Percentiles rank a stretch among this genome's conserved stretches.
phyloP scores from a whole-genome alignment of 1,140 invertebrate species.

The Pachypeltis micranthus region DNA sequence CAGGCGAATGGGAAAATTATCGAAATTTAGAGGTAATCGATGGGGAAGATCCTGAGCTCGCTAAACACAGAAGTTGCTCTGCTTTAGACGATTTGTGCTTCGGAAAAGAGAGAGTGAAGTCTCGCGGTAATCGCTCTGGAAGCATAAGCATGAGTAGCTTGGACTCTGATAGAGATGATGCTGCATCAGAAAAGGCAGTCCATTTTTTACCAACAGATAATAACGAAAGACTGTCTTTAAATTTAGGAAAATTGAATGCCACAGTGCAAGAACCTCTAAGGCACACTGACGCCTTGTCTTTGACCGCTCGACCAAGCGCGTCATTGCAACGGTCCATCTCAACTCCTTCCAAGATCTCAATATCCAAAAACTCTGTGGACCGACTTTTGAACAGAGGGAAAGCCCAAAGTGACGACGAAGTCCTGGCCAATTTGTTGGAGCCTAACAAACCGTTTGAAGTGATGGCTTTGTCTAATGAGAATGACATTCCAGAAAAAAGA shows the following conservation, averaged over 20 bases:
- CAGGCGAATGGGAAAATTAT: neutral
- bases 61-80: neutral
- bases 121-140: neutral
- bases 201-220: neutral
- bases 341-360: neutral
- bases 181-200: neutral
- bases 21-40: neutral
- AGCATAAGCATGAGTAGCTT: conserved; percentile 2
- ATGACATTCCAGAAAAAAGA: conserved; percentile 52
- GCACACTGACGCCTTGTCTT: neutral
- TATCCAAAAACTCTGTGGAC: neutral
- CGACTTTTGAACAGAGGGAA: neutral
- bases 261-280: neutral
- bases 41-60: neutral
- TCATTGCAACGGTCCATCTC: neutral
- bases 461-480: neutral
- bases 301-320: neutral
- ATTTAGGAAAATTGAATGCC: neutral
- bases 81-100: neutral
- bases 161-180: neutral
- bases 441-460: neutral
- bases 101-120: neutral
- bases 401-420: conserved; percentile 3
- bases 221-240: neutral
- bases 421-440: neutral